These are phyloP conservation scores for Varecia variegata DNA, from an alignment of 2,797 vertebrate species.

Conservation along the genomic window DNA sequence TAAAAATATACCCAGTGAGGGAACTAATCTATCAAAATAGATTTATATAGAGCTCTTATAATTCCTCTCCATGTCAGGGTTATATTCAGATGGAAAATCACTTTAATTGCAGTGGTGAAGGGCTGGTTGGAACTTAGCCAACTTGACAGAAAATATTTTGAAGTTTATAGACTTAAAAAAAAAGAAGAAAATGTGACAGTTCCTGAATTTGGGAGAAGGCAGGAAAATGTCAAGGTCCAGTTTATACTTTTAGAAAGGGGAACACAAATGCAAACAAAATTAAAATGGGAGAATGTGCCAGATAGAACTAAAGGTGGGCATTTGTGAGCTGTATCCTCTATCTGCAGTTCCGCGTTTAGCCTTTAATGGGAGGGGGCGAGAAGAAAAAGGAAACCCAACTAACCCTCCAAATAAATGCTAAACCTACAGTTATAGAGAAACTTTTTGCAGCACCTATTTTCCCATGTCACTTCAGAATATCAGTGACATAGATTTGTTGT, in stretches of 20 bases:
- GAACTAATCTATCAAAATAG: conserved; percentile 69
- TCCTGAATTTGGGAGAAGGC: conserved; percentile 46
- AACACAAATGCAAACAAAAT: conserved; percentile 46
- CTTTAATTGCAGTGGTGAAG: conserved; percentile 75
- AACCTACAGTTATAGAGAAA: background rate
- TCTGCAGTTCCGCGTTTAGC: conserved; percentile 24
- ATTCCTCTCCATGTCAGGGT: conserved; percentile 59
- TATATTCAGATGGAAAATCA: conserved; percentile 75
- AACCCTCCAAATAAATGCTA: background rate
- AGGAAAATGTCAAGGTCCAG: background rate
- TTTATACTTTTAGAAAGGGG: conserved; percentile 40
- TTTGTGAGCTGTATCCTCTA: conserved; percentile 54
- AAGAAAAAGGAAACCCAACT: background rate
- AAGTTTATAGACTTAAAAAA: conserved; percentile 11
- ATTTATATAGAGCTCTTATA: conserved; percentile 57
- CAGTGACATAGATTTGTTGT: background rate
- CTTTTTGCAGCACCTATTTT: background rate
- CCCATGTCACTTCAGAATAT: background rate
- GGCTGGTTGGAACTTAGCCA: conserved; percentile 68
- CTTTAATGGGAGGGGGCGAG: background rate
- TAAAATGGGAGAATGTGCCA: conserved; percentile 45
- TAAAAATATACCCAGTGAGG: conserved; percentile 74
- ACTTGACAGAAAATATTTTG: conserved; percentile 42
- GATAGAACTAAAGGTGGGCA: conserved; percentile 29
- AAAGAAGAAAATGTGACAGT: conserved; percentile 20